Percentiles rank a stretch among this genome's conserved stretches.
Conservation (phyloP, 2,888 invertebrate species). For the Dione vanillae region DNA sequence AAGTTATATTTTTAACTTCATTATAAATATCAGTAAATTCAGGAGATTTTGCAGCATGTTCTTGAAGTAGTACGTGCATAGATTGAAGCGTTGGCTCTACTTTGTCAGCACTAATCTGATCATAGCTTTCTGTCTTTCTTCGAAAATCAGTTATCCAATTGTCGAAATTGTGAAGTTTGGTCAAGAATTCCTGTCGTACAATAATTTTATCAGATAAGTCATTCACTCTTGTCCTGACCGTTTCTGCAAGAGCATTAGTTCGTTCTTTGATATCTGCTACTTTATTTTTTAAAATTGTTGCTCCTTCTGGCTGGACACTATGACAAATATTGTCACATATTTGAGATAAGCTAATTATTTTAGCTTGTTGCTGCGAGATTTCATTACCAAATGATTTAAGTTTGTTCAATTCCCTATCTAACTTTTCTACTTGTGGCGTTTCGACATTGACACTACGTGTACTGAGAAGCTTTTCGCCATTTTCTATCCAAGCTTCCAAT, state of each 20-base stretch:
- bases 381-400: constrained; percentile 93
- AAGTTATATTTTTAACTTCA: constrained; percentile 91
- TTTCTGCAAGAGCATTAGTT: constrained; percentile 90
- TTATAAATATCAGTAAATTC: constrained; percentile 91
- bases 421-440: constrained; percentile 89
- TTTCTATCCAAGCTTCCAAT: constrained; percentile 90
- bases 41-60: constrained; percentile 93
- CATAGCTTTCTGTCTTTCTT: constrained; percentile 89
- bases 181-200: constrained; percentile 92
- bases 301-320: constrained; percentile 91
- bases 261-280: constrained; percentile 90
- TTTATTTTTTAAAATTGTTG: constrained; percentile 87
- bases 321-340: constrained; percentile 91
- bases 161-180: constrained; percentile 90
- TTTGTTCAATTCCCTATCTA: constrained; percentile 90
- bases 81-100: constrained; percentile 91
- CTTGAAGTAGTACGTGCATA: constrained; percentile 91
- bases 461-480: constrained; percentile 86
- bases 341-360: constrained; percentile 91
- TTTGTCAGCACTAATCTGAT: constrained; percentile 92
- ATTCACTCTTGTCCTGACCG: constrained; percentile 90
- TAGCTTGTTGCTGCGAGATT: constrained; percentile 93
- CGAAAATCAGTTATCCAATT: constrained; percentile 91
- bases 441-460: constrained; percentile 85
- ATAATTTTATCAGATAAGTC: constrained; percentile 92